Evolutionary conservation across 2,797 vertebrate species (phyloP), one percentile per base, ranked within the genome.

Genomic region (Falco columbarius): DNA sequence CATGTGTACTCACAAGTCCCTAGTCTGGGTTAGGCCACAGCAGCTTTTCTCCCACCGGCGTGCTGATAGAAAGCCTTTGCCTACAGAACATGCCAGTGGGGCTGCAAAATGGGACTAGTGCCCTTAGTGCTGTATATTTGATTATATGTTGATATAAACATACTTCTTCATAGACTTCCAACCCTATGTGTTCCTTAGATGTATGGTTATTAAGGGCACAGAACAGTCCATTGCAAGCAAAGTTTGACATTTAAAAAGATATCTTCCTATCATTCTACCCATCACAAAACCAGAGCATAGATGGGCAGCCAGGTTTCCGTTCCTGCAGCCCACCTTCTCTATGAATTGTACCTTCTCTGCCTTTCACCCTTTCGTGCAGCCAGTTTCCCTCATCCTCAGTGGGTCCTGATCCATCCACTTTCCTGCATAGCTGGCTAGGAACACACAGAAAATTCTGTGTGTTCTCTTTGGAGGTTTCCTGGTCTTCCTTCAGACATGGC

Each of bases 311-410:
- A 63, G 34, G 10, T 61, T 77, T 86, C 56, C 23, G 6, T 7
- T 88, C 36, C 56, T 32, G 26, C 44, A 87, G 17, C 12, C 27
- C 14, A 29, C 6, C 30, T 77, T 77, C 38, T 75, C 36, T 68
- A 54, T 27, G 8, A 51, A 46, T 12, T 58, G 4, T n/a, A 9
- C 29, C 10, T 89, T 72, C 12, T 67, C 10, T 9, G 3, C 0
- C 0, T 62, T 77, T 67, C 10, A 7, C 3, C 0, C 0, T 62
- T 77, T 32, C 26, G 3, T n/a, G 24, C 42, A 81, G 16, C 5
- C 30, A 21, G 5, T 32, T 66, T 83, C 8, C 40, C 14, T n/a
- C 3, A 1, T 15, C 12, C 36, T 59, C 12, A 14, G 10, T 1
- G 3, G 67, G 52, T 63, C 27, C 40, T 18, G 13, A 51, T 46